Evolutionary conservation across 2,797 vertebrate species (phyloP).

Genomic region (Cichlasoma orientale): DNA sequence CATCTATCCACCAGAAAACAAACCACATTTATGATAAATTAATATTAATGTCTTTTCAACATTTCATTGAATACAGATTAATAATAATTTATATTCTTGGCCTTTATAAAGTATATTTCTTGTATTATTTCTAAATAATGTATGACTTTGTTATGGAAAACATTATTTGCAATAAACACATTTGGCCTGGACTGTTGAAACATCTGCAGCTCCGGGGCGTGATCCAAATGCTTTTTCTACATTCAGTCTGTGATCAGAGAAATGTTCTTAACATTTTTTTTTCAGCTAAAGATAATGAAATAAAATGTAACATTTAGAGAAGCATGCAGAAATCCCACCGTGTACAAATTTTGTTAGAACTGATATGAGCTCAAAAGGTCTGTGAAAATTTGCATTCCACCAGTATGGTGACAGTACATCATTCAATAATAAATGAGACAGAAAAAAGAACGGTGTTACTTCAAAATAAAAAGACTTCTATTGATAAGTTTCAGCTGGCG

Average conservation of each 20-base stretch:
- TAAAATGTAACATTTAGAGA: neutral
- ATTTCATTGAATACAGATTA: neutral
- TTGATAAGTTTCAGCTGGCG: no score
- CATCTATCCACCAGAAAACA: neutral
- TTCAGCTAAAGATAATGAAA: neutral
- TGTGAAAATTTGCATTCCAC: fast-evolving
- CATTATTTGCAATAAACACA: neutral
- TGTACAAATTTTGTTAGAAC: neutral
- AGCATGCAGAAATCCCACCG: neutral
- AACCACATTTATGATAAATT: no score
- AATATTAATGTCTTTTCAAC: neutral
- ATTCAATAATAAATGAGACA: neutral
- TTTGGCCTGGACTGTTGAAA: neutral
- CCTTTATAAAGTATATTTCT: neutral
- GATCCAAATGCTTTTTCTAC: neutral
- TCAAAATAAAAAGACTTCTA: neutral
- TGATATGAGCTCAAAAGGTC: neutral
- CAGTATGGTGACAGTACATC: neutral
- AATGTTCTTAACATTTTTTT: neutral
- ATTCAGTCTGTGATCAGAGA: neutral
- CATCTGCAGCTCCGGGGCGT: neutral
- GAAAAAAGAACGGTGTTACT: neutral
- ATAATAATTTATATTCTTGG: no score
- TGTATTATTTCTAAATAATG: neutral
- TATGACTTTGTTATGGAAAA: no score